A percentile compares a stretch with the other conserved stretches of the same genome.
These are phyloP conservation scores for Australoheros scitulus DNA, from an alignment of 2,113 vertebrate species.

Conservation along the genomic window DNA sequence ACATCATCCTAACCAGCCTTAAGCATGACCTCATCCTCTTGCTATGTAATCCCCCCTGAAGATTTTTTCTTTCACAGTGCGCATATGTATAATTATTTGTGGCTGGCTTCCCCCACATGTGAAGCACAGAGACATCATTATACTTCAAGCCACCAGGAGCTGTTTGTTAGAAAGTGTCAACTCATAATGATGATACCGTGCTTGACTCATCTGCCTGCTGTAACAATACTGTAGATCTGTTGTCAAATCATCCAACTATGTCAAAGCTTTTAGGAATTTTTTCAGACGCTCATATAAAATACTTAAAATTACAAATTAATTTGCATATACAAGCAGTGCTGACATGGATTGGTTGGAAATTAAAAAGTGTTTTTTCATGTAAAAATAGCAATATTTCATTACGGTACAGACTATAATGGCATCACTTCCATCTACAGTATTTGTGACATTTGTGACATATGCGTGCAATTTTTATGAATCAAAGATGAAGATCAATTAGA, in stretches of 20 bases:
- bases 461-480: background rate
- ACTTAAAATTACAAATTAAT: background rate
- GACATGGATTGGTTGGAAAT: background rate
- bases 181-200: background rate
- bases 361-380: too few relatives aligned
- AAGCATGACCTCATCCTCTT: conserved; percentile 59
- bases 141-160: background rate
- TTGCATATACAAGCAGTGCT: too few relatives aligned
- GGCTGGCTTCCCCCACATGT: conserved; percentile 18
- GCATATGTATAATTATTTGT: conserved; percentile 47
- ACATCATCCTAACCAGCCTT: conserved; percentile 29
- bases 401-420: background rate
- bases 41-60: conserved; percentile 19
- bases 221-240: background rate
- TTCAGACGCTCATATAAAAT: background rate
- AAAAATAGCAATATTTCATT: too few relatives aligned
- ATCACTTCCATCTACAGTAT: background rate
- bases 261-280: background rate
- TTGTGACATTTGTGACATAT: background rate
- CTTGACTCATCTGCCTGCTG: conserved; percentile 5
- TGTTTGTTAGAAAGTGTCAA: background rate
- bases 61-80: background rate
- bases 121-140: background rate
- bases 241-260: background rate
- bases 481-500: background rate